These are phyloP conservation scores for Stenoptilia bipunctidactyla DNA, from an alignment of 2,888 invertebrate genomes.

Conservation along the genomic window DNA sequence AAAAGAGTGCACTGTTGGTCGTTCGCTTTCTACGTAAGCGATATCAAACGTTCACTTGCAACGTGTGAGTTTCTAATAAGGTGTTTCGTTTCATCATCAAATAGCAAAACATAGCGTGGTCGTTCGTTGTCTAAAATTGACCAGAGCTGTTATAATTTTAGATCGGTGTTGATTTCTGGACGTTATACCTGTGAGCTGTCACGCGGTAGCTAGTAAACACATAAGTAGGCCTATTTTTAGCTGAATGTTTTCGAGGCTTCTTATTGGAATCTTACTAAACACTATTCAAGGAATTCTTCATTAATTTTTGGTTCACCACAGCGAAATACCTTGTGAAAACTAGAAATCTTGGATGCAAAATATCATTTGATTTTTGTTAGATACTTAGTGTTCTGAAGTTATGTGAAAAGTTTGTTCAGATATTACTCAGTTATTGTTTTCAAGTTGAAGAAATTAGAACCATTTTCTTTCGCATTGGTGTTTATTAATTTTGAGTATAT, in stretches of 20 bases:
- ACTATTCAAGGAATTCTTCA: no score
- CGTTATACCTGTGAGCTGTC: conserved; percentile 24
- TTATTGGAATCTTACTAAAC: conserved; percentile 26
- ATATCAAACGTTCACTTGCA: conserved; percentile 52
- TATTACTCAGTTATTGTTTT: no score
- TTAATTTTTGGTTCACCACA: no score
- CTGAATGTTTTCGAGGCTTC: conserved; percentile 21
- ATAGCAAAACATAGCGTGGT: background rate
- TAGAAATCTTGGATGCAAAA: no score
- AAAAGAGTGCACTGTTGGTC: conserved; percentile 43
- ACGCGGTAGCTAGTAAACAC: conserved; percentile 36
- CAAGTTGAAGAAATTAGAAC: no score
- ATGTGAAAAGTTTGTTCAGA: no score
- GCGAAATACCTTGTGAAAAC: no score
- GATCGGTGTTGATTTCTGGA: conserved; percentile 29
- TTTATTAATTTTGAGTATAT: no score
- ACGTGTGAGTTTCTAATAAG: conserved; percentile 62
- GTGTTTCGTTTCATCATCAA: conserved; percentile 24
- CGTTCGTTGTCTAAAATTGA: background rate
- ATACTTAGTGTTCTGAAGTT: no score
- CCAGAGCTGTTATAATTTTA: conserved; percentile 27
- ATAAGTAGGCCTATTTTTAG: conserved; percentile 41
- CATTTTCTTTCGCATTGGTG: no score
- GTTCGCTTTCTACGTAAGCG: conserved; percentile 60
- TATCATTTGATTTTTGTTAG: no score